Percentiles rank a stretch among this genome's conserved stretches.
phyloP scores from a whole-genome alignment of 2,888 invertebrate genomes.

The Diogma glabrata region DNA sequence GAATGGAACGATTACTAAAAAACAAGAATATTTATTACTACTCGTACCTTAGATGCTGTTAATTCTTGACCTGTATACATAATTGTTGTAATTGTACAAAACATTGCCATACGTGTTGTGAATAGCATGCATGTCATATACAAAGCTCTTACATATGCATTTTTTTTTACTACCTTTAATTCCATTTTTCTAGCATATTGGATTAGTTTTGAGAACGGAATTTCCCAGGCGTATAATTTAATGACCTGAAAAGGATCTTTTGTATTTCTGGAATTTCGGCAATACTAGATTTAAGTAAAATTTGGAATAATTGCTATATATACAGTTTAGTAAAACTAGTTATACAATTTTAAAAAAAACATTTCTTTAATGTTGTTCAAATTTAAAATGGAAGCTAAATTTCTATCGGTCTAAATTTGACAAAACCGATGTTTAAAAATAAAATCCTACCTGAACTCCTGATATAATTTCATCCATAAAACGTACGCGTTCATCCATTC shows the following conservation, averaged over 20 bases:
- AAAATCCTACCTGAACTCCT: constrained; percentile 50
- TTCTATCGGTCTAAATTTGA: too few relatives aligned
- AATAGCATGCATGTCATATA: constrained; percentile 69
- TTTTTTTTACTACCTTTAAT: constrained; percentile 45
- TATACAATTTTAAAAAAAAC: too few relatives aligned
- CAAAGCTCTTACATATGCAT: constrained; percentile 51
- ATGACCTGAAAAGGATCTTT: constrained; percentile 73
- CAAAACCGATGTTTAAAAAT: too few relatives aligned
- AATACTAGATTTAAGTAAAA: too few relatives aligned
- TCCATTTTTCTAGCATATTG: constrained; percentile 53
- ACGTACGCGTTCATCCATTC: constrained; percentile 62
- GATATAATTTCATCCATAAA: constrained; percentile 65
- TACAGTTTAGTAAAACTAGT: too few relatives aligned
- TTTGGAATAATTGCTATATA: too few relatives aligned
- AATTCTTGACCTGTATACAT: constrained; percentile 51
- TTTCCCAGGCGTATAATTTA: constrained; percentile 91
- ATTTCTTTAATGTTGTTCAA: too few relatives aligned
- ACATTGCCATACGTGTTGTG: constrained; percentile 68
- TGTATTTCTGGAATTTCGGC: too few relatives aligned
- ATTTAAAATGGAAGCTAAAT: too few relatives aligned
- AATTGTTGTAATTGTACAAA: constrained; percentile 59
- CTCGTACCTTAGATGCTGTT: constrained; percentile 55
- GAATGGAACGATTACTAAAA: background rate
- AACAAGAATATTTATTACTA: background rate
- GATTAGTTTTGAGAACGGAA: constrained; percentile 67